phyloP scores from a whole-genome alignment of 2,113 vertebrate species.

The Uria lomvia region DNA sequence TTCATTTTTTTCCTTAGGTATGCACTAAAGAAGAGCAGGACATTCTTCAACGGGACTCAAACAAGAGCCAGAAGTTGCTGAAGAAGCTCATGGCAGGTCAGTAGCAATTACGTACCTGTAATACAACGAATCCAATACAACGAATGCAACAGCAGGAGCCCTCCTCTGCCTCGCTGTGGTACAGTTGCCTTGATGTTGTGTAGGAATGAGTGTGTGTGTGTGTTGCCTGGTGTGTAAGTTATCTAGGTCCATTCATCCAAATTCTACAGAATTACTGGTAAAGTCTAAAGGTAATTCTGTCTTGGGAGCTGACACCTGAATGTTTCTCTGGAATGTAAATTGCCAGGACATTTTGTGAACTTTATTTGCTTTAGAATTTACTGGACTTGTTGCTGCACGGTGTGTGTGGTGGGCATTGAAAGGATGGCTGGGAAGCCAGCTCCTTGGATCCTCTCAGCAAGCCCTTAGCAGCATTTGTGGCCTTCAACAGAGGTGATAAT shows the following conservation, averaged over 20 bases:
- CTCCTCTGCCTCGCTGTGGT: neutral
- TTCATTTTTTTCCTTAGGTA: slow-evolving; percentile 73
- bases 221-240: neutral
- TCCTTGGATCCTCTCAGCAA: neutral
- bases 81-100: slow-evolving; percentile 95
- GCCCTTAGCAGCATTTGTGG: neutral
- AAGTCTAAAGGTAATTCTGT: neutral
- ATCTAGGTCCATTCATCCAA: neutral
- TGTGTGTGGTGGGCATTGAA: neutral
- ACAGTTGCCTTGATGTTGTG: neutral
- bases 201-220: neutral
- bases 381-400: rapidly evolving
- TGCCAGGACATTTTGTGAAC: neutral
- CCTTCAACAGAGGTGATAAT: neutral
- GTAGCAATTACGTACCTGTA: neutral
- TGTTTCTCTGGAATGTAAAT: neutral
- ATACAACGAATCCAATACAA: neutral
- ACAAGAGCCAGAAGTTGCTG: slow-evolving; percentile 95
- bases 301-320: neutral
- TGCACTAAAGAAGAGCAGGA: slow-evolving; percentile 94
- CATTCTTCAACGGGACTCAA: slow-evolving; percentile 92
- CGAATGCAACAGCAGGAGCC: neutral
- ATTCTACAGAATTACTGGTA: neutral
- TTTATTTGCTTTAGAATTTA: neutral
- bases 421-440: neutral